Evolutionary conservation across 2,888 invertebrate genomes (phyloP), one percentile per base, ranked within the genome.

Genomic region (Zygaena filipendulae): DNA sequence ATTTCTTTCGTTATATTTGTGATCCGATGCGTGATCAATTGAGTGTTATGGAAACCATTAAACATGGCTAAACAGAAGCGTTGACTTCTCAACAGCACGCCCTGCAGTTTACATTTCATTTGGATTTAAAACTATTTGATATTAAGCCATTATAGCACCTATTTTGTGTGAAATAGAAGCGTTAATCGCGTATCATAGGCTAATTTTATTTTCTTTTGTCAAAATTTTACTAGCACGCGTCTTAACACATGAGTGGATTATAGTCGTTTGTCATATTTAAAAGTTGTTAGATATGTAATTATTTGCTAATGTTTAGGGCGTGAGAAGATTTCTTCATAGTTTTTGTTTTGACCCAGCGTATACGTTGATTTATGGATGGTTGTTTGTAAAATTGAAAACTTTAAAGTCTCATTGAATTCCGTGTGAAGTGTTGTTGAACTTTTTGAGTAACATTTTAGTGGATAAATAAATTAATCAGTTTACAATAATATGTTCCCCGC

Each of bases 41-140:
- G 71, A 59, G 56, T 77, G 74, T 75, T 69, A 71, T 62, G 52
- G 46, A 71, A 71, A 68, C 71, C 71, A 74, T 72, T 74, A 60
- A 69, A 70, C 64, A 67, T 53, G 38, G 45, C 58, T 61, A 61
- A 62, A 66, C 52, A 56, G 49, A 46, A 45, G 41, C 49, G 48
- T 55, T 54, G 51, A 54, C 51, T 45, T 49, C 48, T 62, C 56
- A 55, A 34, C 45, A 58, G 52, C 57, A 70, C 70, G 67, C 72
- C 74, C 68, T 56, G 40, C 34, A 64, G 64, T 66, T 70, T 64
- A 67, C 51, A 64, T 59, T 57, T 54, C 49, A 61, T 60, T 69
- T 64, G 50, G 47, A 64, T 62, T 62, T 58, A 49, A 42, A 47
- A 43, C 39, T 38, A 23, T 14, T 21, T 3, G 6, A 7, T 13